Base-by-base conservation (phyloP, 2,888 invertebrate species). In the Epistrophe eligans region DNA sequence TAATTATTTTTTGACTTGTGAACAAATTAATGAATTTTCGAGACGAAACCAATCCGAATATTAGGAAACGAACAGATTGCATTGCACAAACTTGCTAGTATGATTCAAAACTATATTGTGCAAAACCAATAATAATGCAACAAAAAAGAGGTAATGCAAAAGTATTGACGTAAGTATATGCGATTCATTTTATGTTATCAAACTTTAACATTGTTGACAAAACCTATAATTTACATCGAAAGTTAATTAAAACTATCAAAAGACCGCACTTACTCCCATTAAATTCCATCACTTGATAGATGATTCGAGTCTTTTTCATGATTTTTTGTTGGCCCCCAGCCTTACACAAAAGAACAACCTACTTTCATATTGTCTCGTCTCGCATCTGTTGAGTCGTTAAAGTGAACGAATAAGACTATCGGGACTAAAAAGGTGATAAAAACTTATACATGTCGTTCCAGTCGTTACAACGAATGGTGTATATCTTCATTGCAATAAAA, bases 401-500 rank as follows among this genome's bases (percentile, higher is more conserved):
- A 81, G 24, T 73, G 73, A 81, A 73, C 84, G 81, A 77, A 85
- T 81, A 85, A 85, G 84, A 70, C 84, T 77, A 85, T 81, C 81
- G 81, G 81, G 81, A 81, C 77, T 70, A 48, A 73, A 70, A 52
- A 85, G 84, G 81, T 85, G 81, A 85, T 85, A 85, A 85, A 85
- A 85, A 81, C 77, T 81, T 81, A 77, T 85, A 77, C 62, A 84
- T 60, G 81, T 84, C 84, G 50, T 77, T 77, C 40, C 67, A 77
- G 72, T 70, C 66, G 66, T 72, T 70, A 79, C 67, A 67, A 50
- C 48, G 43, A 43, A 45, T 80, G 62, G 72, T 71, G 74, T 74
- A 32, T 73, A 60, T 84, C 76, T 76, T 52, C 60, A 32, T 32
- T 72, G 77, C 77, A 77, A 77, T 84, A 84, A 84, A 81, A 84